These are phyloP conservation scores for Dyspetes luteomarginatus DNA, from an alignment of 2,888 invertebrate genomes.

Conservation along the genomic window DNA sequence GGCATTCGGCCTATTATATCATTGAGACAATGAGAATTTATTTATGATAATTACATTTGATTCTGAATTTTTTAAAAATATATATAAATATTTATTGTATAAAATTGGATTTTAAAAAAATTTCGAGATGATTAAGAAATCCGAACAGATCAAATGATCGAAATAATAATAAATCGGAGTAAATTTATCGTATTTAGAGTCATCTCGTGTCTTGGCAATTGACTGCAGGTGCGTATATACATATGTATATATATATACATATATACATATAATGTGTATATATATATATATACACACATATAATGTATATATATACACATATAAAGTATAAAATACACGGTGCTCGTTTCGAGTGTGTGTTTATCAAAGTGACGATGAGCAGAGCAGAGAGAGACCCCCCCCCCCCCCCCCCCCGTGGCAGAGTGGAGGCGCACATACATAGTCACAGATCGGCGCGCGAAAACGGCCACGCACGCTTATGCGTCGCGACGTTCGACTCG, in stretches of 20 bases:
- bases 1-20: no score
- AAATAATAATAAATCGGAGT: conserved; percentile 23
- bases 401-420: not conserved
- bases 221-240: not conserved
- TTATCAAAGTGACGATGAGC: conserved; percentile 68
- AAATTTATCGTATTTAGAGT: conserved; percentile 21
- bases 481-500: conserved; percentile 77
- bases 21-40: no score
- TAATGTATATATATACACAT: no score
- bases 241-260: not conserved
- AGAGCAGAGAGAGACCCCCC: no score
- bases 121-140: not conserved
- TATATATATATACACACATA: no score
- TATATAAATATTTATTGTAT: no score
- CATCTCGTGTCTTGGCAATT: conserved; percentile 15
- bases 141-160: conserved; percentile 3
- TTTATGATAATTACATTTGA: no score
- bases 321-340: conserved; percentile 9
- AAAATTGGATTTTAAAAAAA: conserved; percentile 19
- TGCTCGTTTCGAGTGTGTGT: conserved; percentile 56
- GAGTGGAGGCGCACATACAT: conserved; percentile 24
- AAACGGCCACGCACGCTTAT: conserved; percentile 72
- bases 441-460: conserved; percentile 64
- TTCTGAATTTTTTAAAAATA: no score
- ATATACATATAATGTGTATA: conserved; percentile 7